Base-by-base conservation (phyloP, 1,140 invertebrate genomes). In the Cydia fagiglandana region DNA sequence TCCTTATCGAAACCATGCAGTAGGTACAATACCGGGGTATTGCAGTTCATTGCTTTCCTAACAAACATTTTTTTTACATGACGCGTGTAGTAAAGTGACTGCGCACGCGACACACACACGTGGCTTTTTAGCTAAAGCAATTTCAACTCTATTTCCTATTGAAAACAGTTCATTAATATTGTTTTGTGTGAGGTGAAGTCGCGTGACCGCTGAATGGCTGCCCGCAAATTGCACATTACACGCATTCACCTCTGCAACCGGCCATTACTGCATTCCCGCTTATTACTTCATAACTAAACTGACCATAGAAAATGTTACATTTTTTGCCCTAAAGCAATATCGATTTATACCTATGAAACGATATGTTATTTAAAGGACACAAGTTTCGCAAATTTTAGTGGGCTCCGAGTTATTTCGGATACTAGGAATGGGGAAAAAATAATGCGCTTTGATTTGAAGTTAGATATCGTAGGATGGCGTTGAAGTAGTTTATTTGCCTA, bases 151-250 rank as follows among this genome's bases (percentile, higher is more conserved):
- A 41, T n/a, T n/a, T 34, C 30, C 6, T 38, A 66, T 70, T 41
- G 20, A 61, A 17, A 78, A 64, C 70, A 47, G 70, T 75, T 34
- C 61, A 75, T 24, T 61, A 24, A 24, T 61, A 47, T 20, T 47
- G 77, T 70, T 76, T 56, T 75, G 80, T 70, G 78, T 56, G 47
- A 28, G 79, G 76, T 78, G 75, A 41, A 24, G 77, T 92, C 82
- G 90, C 89, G 90, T 92, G 90, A 91, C 84, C 84, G 79, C 75
- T 80, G 79, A 77, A 85, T 89, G 82, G 76, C 76, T 81, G 84
- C 77, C 78, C 80, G 81, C 87, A 91, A 91, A 91, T 92, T 89
- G 88, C 86, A 89, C 84, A 88, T 91, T 92, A 88, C 85, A 88
- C 82, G 86, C 84, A 80, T 83, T 79, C 74, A 82, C 84, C 82